These are phyloP conservation scores for Apteryx owenii DNA, from an alignment of 2,113 vertebrate genomes.

Conservation along the genomic window DNA sequence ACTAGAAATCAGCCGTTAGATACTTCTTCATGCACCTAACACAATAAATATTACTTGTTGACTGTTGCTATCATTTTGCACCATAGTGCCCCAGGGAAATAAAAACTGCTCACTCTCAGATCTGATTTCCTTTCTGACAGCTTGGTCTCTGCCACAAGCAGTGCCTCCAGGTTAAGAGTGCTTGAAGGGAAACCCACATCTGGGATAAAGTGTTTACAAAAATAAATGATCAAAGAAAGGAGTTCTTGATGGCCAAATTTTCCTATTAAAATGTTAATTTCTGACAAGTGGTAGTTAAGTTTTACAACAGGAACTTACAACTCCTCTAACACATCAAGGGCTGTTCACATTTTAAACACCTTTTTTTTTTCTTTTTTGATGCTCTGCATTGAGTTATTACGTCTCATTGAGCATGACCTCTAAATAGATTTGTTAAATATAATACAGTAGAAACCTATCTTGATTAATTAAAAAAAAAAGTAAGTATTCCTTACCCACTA, in stretches of 20 bases:
- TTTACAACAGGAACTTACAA: constrained; percentile 4
- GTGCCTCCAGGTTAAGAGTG: neutral
- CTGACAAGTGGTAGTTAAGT: neutral
- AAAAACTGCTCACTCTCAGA: neutral
- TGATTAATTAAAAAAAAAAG: neutral
- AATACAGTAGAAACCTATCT: neutral
- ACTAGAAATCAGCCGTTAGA: neutral
- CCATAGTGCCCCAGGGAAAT: neutral
- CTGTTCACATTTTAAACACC: neutral
- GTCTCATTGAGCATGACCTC: neutral
- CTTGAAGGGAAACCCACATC: neutral
- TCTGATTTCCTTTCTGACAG: neutral
- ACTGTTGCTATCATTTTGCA: neutral
- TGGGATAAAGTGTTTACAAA: neutral
- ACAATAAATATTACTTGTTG: neutral
- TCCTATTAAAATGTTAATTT: neutral
- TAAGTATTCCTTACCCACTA: neutral
- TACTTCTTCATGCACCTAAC: neutral
- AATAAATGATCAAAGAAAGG: neutral
- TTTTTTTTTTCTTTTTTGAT: neutral
- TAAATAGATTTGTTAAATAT: neutral
- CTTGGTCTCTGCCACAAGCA: neutral
- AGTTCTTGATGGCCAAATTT: neutral
- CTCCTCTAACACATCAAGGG: neutral
- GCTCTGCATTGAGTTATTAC: neutral